phyloP scores from a whole-genome alignment of 2,113 vertebrate genomes.

The Corydoras sp. region DNA sequence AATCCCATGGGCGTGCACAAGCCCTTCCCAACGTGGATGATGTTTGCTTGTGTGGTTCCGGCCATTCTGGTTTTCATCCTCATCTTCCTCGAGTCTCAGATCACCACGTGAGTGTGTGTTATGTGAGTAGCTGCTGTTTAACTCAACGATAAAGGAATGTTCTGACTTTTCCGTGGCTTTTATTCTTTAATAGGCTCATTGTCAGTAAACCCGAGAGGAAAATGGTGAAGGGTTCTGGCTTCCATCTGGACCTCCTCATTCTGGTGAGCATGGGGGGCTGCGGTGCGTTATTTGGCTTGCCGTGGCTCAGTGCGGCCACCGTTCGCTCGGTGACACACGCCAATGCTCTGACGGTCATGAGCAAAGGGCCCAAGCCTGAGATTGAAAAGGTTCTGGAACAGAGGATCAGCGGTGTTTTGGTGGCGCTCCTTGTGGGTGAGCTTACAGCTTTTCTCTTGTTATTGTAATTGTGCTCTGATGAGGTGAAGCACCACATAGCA shows the following conservation, averaged over 20 bases:
- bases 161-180: background rate
- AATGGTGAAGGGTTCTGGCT: conserved; percentile 89
- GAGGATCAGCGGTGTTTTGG: conserved; percentile 82
- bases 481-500: too few species aligned
- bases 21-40: conserved; percentile 81
- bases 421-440: conserved; percentile 88
- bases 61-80: conserved; percentile 93
- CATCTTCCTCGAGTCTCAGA: conserved; percentile 96
- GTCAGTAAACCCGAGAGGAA: conserved; percentile 92
- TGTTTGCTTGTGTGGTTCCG: conserved; percentile 77
- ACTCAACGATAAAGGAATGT: background rate
- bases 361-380: conserved; percentile 68
- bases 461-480: background rate
- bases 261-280: conserved; percentile 88
- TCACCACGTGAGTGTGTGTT: conserved; percentile 82
- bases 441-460: background rate
- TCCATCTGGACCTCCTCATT: conserved; percentile 89
- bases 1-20: conserved; percentile 67
- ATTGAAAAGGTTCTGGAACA: conserved; percentile 89
- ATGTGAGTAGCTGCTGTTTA: background rate
- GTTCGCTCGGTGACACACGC: conserved; percentile 89
- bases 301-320: conserved; percentile 93
- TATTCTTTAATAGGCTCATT: conserved; percentile 70
- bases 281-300: conserved; percentile 82
- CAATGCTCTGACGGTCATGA: conserved; percentile 89